Percentiles rank a stretch among this genome's conserved stretches.
Evolutionary conservation across 2,888 invertebrate species (phyloP).

Genomic region (Andrena marginata): DNA sequence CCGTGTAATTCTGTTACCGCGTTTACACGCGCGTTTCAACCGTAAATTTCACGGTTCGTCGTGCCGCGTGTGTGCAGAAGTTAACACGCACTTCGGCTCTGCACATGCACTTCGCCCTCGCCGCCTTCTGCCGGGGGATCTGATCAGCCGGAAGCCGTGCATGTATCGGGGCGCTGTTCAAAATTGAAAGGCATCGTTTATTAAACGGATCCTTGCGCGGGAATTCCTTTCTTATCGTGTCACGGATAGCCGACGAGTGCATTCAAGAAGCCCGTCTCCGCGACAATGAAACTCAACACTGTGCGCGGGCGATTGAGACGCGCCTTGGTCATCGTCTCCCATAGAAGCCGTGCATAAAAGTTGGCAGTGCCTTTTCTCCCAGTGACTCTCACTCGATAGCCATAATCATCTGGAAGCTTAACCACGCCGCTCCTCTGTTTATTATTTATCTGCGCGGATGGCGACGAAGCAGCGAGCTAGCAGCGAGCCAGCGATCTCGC

Average conservation of each 20-base stretch:
- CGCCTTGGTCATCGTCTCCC: not conserved
- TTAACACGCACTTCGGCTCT: constrained; percentile 19
- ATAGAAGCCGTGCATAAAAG: constrained; percentile 1
- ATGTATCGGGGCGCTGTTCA: not conserved
- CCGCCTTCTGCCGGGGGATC: not conserved
- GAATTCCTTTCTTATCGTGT: not conserved
- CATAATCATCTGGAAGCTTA: not conserved
- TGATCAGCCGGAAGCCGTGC: constrained; percentile 16
- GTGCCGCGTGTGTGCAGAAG: constrained; percentile 26
- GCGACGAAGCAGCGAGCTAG: not conserved
- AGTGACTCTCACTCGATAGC: not conserved
- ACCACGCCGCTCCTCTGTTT: not conserved
- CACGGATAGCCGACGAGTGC: not conserved
- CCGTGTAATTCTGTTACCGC: constrained; percentile 49
- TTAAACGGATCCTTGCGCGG: not conserved
- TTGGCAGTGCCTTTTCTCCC: constrained; percentile 13
- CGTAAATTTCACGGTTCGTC: constrained; percentile 46
- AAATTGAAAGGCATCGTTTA: not conserved
- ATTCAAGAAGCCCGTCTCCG: not conserved
- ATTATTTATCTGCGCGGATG: not conserved
- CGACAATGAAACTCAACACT: not conserved
- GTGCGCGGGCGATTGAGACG: not conserved
- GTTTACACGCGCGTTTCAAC: constrained; percentile 48
- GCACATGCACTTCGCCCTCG: not conserved
- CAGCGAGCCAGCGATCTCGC: not conserved